Evolutionary conservation across 2,797 vertebrate species (phyloP).

Genomic region (Pseudochaenichthys georgianus): DNA sequence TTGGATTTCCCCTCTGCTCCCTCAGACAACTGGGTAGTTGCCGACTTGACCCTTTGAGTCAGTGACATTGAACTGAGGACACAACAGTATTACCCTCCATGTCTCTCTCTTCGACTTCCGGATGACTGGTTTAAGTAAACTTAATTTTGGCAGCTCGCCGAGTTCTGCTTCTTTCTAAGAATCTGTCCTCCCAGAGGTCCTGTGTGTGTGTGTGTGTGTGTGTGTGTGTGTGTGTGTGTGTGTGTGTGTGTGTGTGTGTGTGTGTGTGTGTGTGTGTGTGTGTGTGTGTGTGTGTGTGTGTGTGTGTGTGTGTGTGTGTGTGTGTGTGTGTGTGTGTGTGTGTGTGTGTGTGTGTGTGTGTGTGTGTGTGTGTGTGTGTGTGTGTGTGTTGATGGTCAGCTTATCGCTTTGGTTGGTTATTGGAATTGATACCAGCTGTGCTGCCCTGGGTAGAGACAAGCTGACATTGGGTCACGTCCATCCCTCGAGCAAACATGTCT

Average conservation of each 20-base stretch:
- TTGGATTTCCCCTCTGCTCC: constrained; percentile 23
- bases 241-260: constrained; percentile 3
- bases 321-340: constrained; percentile 9
- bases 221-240: constrained; percentile 7
- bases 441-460: constrained; percentile 49
- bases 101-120: constrained; percentile 34
- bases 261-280: constrained; percentile 6
- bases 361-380: constrained; percentile 7
- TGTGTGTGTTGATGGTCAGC: constrained; percentile 48
- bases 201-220: constrained; percentile 3
- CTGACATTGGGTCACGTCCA: constrained; percentile 40
- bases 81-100: constrained; percentile 26
- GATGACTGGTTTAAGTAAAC: constrained; percentile 43
- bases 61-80: constrained; percentile 55
- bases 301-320: not conserved
- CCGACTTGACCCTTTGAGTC: constrained; percentile 38
- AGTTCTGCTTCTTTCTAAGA: constrained; percentile 45
- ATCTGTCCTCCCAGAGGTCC: constrained; percentile 40
- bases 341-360: constrained; percentile 2
- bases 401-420: constrained; percentile 74
- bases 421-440: constrained; percentile 75
- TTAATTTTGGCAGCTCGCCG: constrained; percentile 26
- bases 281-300: constrained; percentile 1
- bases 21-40: constrained; percentile 12
- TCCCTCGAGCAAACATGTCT: constrained; percentile 43